Base-by-base conservation (phyloP, 2,888 invertebrate species). In the Seira sanloemensis region DNA sequence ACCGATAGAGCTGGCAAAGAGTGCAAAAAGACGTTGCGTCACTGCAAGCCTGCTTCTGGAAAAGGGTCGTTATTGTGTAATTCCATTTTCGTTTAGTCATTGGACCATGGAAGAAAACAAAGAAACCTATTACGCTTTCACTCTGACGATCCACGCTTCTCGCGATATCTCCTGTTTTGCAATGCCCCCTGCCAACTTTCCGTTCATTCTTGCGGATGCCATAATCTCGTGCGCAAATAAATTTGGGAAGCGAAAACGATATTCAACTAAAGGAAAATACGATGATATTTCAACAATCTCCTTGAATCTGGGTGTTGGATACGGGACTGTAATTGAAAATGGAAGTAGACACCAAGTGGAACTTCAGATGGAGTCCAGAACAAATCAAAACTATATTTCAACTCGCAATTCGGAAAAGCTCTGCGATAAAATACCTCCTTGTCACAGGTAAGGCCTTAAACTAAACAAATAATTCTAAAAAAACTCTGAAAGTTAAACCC, bases 51-150 rank as follows among this genome's bases (percentile, higher is more conserved):
- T 81, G 12, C 68, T 85, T 54, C 21, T 85, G 1, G n/a, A 66
- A 9, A 12, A 66, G 1, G 85, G 85, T 25, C 66, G n/a, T 5
- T 82, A 82, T 54, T 71, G 27, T n/a, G 27, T 85, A 5, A n/a
- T 85, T 1, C 85, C 85, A 2, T 65, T 82, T 66, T 80, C 85
- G 0, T 85, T 85, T 75, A 71, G 78, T 2, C 81, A 85, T 65
- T 85, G 81, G 81, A 74, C 85, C 18, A 19, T n/a, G 16, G 24
- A 81, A 18, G 85, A 78, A 23, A 9, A 23, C 0, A 37, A 79
- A 1, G 79, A 76, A 24, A 69, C 18, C 7, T 85, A 37, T 68
- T 78, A 78, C 19, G 65, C 54, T 1, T 78, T 81, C 27, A 69
- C 77, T 5, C 19, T 85, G 21, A 23, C 78, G 0, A 78, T 85